Conservation (phyloP, 2,113 vertebrate genomes). For the Gadus macrocephalus region DNA sequence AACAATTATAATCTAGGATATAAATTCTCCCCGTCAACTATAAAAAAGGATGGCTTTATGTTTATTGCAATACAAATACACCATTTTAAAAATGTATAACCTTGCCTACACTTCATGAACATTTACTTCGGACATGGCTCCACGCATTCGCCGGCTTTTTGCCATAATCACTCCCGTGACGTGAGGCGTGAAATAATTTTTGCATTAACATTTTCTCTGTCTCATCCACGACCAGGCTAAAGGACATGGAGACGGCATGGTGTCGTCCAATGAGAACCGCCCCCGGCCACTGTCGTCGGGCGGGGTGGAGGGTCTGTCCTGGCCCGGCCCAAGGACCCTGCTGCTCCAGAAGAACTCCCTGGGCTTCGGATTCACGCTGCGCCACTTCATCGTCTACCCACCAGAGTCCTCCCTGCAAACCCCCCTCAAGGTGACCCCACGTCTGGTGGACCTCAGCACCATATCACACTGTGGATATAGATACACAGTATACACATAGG, state of each 20-base stretch:
- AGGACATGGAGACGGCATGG: slow-evolving; percentile 77
- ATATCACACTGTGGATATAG: too few relatives aligned
- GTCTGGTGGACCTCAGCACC: too few relatives aligned
- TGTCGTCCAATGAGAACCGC: slow-evolving; percentile 69
- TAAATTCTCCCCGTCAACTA: too few relatives aligned
- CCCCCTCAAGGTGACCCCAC: slow-evolving; percentile 73
- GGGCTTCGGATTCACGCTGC: slow-evolving; percentile 95
- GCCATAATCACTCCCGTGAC: neutral
- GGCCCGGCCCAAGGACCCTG: slow-evolving; percentile 78
- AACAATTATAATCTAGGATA: too few relatives aligned
- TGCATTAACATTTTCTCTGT: neutral
- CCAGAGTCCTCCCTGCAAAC: slow-evolving; percentile 81
- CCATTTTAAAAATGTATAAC: too few relatives aligned
- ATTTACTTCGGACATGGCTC: too few relatives aligned
- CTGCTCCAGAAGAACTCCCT: slow-evolving; percentile 83
- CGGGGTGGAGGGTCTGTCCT: slow-evolving; percentile 70
- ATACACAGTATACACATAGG: too few relatives aligned
- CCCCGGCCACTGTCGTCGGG: slow-evolving; percentile 46
- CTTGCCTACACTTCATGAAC: too few relatives aligned
- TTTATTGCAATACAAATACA: too few relatives aligned
- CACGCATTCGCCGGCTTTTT: too few relatives aligned
- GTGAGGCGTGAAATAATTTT: too few relatives aligned
- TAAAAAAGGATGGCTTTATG: too few relatives aligned
- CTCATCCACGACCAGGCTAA: slow-evolving; percentile 52
- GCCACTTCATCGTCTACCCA: slow-evolving; percentile 96